These are phyloP conservation scores for Cremastinae sp. DNA, from an alignment of 2,888 invertebrate genomes.

Conservation along the genomic window DNA sequence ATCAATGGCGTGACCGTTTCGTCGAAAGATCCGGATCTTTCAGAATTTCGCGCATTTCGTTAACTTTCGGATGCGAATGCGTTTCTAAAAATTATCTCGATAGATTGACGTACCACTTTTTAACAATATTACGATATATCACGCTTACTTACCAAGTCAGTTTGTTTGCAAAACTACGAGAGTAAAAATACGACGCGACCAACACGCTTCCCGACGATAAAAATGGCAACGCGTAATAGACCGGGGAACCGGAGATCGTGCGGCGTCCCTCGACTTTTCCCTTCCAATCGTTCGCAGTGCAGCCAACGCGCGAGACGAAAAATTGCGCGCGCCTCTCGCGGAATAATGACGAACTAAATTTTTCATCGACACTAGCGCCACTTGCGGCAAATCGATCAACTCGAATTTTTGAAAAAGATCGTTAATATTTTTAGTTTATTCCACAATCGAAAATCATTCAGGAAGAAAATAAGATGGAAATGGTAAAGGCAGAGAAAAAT, in stretches of 20 bases:
- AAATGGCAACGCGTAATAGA: slow-evolving; percentile 74
- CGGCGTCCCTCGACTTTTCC: slow-evolving; percentile 65
- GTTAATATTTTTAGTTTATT: too few species aligned
- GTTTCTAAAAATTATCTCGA: neutral
- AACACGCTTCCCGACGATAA: slow-evolving; percentile 71
- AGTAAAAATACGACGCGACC: slow-evolving; percentile 69
- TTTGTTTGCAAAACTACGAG: slow-evolving; percentile 69
- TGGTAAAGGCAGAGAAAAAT: slow-evolving; percentile 30
- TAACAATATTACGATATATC: slow-evolving; percentile 5
- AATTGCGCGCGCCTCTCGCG: slow-evolving; percentile 34
- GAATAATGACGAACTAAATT: neutral
- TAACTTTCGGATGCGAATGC: neutral
- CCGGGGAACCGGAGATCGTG: slow-evolving; percentile 64
- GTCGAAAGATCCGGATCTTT: slow-evolving; percentile 21
- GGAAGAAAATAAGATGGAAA: neutral
- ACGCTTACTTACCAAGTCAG: slow-evolving; percentile 73
- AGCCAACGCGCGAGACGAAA: slow-evolving; percentile 57
- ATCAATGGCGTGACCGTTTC: slow-evolving; percentile 63
- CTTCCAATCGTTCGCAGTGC: slow-evolving; percentile 42
- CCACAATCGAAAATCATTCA: neutral
- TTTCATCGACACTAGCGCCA: neutral
- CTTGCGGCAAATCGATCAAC: too few species aligned
- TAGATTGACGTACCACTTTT: neutral
- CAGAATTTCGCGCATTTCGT: slow-evolving; percentile 10
- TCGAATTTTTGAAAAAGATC: too few species aligned